Evolutionary conservation across 35 echinoderm and acorn worm genomes (phyloP), one percentile per base, ranked within the genome.

Genomic region (Anneissia japonica): DNA sequence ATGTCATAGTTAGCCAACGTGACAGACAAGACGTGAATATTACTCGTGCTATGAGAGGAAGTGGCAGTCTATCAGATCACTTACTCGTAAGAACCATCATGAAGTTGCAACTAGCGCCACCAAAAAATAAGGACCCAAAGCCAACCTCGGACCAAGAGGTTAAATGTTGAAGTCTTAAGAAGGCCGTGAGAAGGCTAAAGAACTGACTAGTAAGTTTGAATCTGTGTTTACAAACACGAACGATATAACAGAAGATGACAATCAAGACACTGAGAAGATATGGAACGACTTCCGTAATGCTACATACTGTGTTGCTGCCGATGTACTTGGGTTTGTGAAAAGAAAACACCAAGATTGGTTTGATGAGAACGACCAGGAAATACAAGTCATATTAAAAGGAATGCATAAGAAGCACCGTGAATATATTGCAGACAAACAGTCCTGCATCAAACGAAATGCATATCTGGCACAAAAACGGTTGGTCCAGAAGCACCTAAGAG

Each of bases 271-370:
- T 38, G 29, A 74, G 13, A 19, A 34, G 0, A 33, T 7, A 43
- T 43, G 40, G 40, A 6, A 14, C 14, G 40, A 4, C 14, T 43
- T 74, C 34, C 28, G 7, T 35, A 13, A n/a, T 13, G 9, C 9
- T 14, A 34, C 3, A 16, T 19, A 72, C 16, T 3, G 3, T 32
- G 75, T 34, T 16, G 46, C 84, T 35, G 7, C 23, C 6, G 26
- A 73, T 26, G 32, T 36, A 26, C 45, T 82, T 12, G 87, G 78
- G 21, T 34, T 37, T 21, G 36, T 36, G 17, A 72, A 74, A 30
- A 31, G 87, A 36, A 80, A 74, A 30, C 79, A 82, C 77, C 79
- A 89, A 30, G 87, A 89, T 46, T 89, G 87, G 77, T 83, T 89
- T 72, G 87, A 89, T 30, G 80, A 83, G 30, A 82, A 82, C 38